Percentiles rank a stretch among this genome's conserved stretches.
These are phyloP conservation scores for Drosophila mojavensis DNA, from an alignment of 1,140 invertebrate genomes.

Conservation along the genomic window DNA sequence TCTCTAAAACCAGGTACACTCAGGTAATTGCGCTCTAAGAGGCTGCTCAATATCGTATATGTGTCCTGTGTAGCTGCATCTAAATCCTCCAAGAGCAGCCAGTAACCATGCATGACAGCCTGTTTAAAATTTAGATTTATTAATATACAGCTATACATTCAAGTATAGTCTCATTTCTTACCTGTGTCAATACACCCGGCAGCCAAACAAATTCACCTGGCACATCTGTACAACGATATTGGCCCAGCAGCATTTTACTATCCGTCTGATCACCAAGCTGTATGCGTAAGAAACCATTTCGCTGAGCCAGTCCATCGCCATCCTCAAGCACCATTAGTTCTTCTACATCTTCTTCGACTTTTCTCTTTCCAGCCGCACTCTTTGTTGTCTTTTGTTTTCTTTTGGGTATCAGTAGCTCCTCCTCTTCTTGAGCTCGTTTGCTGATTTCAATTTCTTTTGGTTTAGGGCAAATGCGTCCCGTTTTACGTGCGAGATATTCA, in stretches of 20 bases:
- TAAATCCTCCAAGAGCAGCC: slow-evolving; percentile 98
- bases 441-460: slow-evolving; percentile 52
- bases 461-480: slow-evolving; percentile 86
- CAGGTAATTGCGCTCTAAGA: slow-evolving; percentile 93
- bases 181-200: slow-evolving; percentile 94
- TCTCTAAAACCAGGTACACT: slow-evolving; percentile 95
- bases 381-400: slow-evolving; percentile 37
- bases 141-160: not conserved
- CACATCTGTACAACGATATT: slow-evolving; percentile 97
- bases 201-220: slow-evolving; percentile 99
- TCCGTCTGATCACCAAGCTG: slow-evolving; percentile 99
- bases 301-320: slow-evolving; percentile 23
- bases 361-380: slow-evolving; percentile 39
- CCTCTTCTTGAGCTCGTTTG: slow-evolving; percentile 39
- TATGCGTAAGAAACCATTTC: slow-evolving; percentile 86
- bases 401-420: slow-evolving; percentile 55
- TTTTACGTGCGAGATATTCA: slow-evolving; percentile 93
- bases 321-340: slow-evolving; percentile 52
- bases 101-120: slow-evolving; percentile 94
- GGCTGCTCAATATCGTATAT: slow-evolving; percentile 92
- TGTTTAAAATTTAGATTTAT: slow-evolving; percentile 77
- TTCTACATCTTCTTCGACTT: slow-evolving; percentile 51
- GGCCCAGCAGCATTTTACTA: slow-evolving; percentile 96
- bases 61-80: slow-evolving; percentile 97
- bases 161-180: slow-evolving; percentile 84